Conservation (phyloP, 35 echinoderm and acorn worm species). For the Apostichopus californicus region DNA sequence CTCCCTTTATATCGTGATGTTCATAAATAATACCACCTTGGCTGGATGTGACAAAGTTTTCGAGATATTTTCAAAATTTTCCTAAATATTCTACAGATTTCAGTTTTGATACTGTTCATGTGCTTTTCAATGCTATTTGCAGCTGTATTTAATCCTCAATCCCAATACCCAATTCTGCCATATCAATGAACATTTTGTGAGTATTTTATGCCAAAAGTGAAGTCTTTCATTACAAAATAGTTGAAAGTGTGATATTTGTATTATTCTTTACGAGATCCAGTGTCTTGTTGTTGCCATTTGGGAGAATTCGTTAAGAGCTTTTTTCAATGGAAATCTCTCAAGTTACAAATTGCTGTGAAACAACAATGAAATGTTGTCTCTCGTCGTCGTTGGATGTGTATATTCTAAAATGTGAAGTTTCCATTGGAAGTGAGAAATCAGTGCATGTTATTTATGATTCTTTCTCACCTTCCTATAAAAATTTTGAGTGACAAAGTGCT, state of each 20-base stretch:
- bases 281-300: not conserved
- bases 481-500: too few species aligned
- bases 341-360: not conserved
- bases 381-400: not conserved
- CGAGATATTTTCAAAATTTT: not conserved
- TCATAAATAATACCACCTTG: not conserved
- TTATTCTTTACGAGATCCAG: too few species aligned
- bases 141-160: not conserved
- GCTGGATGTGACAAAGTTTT: slow-evolving; percentile 1
- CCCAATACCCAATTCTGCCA: not conserved
- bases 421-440: not conserved
- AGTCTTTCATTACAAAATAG: not conserved
- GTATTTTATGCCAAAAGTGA: not conserved
- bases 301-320: not conserved
- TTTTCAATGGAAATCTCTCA: not conserved
- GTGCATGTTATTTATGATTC: not conserved
- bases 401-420: not conserved
- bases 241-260: not conserved
- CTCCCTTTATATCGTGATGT: not conserved
- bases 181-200: not conserved
- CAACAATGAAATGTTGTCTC: not conserved
- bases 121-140: not conserved
- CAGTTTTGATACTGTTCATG: slow-evolving; percentile 1
- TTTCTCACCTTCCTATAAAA: not conserved
- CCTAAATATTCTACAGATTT: not conserved